Base-by-base conservation (phyloP, 1,140 invertebrate species). In the Lepidotrigona ventralis region DNA sequence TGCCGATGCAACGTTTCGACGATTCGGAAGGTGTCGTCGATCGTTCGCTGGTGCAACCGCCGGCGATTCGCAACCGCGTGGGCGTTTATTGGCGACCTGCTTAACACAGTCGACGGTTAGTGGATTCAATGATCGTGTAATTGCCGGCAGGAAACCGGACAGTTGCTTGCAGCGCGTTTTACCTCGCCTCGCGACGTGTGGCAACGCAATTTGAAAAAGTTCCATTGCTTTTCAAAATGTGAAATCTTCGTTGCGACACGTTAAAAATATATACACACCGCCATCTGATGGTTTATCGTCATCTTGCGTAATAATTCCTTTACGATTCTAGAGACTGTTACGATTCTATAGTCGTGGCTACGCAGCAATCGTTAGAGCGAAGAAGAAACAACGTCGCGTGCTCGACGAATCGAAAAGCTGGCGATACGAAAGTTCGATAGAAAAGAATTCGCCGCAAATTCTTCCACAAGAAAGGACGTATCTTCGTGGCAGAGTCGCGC, bases 91-190 rank as follows among this genome's bases (percentile, higher is more conserved):
- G 87, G 85, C 76, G 88, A 89, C 88, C 88, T 85, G 88, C 56
- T 89, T 89, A 89, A 88, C 78, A 84, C 72, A 86, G 85, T 72
- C 87, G 87, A 86, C 81, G 79, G 88, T 89, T 89, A 89, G 85
- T 23, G 85, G 87, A 86, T 83, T 86, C 88, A 89, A 86, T 86
- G 88, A 88, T 89, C 88, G 88, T 89, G 88, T 89, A 88, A 89
- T 88, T 88, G 87, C 85, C 75, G 83, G 60, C 75, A 58, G 78
- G 68, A 88, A 89, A 86, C 84, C 84, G 84, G 73, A 84, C 81
- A 78, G 87, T 80, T 77, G 69, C 81, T 63, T 66, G 73, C 73
- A 63, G 74, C 69, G 63, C 58, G 72, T 66, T 64, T 74, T 54
- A 56, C 51, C 63, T 64, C 54, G 78, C 64, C 69, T 75, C 14